Percentiles rank a stretch among this genome's conserved stretches.
phyloP scores from a whole-genome alignment of 2,113 vertebrate species.

The Amazona vittata region DNA sequence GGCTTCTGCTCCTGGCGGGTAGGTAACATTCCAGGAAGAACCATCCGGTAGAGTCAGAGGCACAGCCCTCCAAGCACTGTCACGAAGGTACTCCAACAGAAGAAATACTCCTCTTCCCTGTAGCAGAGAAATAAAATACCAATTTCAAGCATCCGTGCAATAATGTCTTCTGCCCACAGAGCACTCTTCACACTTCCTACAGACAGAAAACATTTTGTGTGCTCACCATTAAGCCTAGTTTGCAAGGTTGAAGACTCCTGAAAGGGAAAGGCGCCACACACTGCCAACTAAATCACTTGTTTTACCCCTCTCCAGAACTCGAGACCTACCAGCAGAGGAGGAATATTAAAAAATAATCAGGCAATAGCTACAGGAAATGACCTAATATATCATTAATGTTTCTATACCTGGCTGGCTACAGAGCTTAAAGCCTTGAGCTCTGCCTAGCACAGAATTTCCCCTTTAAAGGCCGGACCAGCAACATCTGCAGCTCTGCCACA shows the following conservation, averaged over 20 bases:
- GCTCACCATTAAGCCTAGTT: background rate
- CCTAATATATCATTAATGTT: background rate
- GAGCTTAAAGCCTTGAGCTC: background rate
- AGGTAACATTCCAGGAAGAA: background rate
- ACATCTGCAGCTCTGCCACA: background rate
- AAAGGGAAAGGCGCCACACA: background rate
- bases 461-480: background rate
- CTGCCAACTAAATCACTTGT: background rate
- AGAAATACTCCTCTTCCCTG: background rate
- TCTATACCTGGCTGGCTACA: background rate
- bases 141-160: background rate
- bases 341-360: background rate
- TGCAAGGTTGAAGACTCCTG: background rate
- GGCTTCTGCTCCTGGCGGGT: background rate
- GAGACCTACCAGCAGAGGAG: background rate
- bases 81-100: background rate
- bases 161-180: background rate
- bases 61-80: background rate
- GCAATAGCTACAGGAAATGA: background rate
- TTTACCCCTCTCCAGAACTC: background rate
- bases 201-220: background rate
- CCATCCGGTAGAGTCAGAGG: background rate
- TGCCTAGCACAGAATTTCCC: background rate
- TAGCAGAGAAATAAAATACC: background rate
- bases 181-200: background rate